A percentile compares a stretch with the other conserved stretches of the same genome.
These are phyloP conservation scores for Gymnoscelis rufifasciata DNA, from an alignment of 2,888 invertebrate species.

Conservation along the genomic window DNA sequence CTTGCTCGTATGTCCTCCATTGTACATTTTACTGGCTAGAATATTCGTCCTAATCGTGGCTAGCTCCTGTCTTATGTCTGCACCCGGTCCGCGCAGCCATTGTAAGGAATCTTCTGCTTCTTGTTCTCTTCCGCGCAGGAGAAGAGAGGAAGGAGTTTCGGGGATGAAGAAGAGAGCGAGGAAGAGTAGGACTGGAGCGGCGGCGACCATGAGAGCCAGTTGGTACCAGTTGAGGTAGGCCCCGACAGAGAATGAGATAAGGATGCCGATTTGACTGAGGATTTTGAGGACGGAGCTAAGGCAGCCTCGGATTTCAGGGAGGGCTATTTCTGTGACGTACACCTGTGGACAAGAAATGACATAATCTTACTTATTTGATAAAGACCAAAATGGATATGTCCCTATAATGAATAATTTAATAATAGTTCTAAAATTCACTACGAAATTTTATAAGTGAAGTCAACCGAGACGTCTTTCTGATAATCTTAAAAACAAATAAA, in stretches of 20 bases:
- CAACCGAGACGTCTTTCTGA: no score
- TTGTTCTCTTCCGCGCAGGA: slow-evolving; percentile 85
- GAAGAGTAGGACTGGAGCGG: slow-evolving; percentile 87
- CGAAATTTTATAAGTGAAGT: no score
- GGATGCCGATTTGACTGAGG: slow-evolving; percentile 89
- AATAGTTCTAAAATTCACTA: no score
- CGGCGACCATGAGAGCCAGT: slow-evolving; percentile 87
- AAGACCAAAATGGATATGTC: no score
- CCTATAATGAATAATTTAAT: no score
- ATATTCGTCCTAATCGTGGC: slow-evolving; percentile 85
- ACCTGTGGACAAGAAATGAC: slow-evolving; percentile 77
- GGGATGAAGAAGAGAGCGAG: slow-evolving; percentile 87
- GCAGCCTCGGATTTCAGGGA: slow-evolving; percentile 90
- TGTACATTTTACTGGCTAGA: slow-evolving; percentile 65
- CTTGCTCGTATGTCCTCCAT: slow-evolving; percentile 54
- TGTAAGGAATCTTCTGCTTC: slow-evolving; percentile 86
- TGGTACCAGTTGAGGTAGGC: slow-evolving; percentile 90
- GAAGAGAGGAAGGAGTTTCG: slow-evolving; percentile 91
- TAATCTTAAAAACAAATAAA: no score
- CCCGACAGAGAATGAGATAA: slow-evolving; percentile 89
- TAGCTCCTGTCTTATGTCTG: slow-evolving; percentile 86
- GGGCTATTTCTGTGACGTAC: slow-evolving; percentile 94
- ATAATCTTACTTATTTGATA: no score
- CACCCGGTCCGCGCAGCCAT: slow-evolving; percentile 88
- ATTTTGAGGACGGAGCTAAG: slow-evolving; percentile 92